Percentiles rank a stretch among this genome's conserved stretches.
These are phyloP conservation scores for Mycteria americana DNA, from an alignment of 2,797 vertebrate species.

Conservation along the genomic window DNA sequence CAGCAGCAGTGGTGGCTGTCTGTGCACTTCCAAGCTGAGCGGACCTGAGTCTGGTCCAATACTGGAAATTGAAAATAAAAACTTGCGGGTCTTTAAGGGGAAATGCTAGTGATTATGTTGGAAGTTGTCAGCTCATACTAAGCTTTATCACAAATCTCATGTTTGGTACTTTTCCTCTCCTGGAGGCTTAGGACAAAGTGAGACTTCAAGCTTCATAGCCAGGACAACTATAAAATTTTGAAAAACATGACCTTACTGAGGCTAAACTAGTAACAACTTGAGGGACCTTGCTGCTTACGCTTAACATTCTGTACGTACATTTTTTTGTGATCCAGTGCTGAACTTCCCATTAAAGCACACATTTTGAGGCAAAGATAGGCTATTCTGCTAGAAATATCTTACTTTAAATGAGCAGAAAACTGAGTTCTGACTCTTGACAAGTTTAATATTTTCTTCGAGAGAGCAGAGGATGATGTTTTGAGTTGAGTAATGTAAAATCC, in stretches of 20 bases:
- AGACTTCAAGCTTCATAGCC: neutral
- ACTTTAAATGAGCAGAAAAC: neutral
- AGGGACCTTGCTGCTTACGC: neutral
- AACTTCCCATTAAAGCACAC: neutral
- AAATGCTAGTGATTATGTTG: neutral
- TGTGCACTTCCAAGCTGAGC: neutral
- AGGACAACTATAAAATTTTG: neutral
- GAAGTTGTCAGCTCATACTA: neutral
- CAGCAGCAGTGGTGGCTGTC: neutral
- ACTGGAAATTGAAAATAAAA: neutral
- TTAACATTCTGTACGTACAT: neutral
- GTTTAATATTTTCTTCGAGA: neutral
- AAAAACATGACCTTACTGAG: neutral
- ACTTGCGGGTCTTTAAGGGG: neutral
- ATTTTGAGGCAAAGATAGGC: neutral
- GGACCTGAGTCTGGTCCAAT: neutral
- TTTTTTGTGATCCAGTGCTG: neutral
- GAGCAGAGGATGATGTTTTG: neutral
- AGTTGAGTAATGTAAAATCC: neutral
- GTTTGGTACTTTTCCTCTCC: neutral
- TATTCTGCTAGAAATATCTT: neutral
- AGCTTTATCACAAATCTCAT: neutral
- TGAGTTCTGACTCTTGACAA: neutral
- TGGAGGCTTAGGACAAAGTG: neutral
- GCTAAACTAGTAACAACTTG: neutral